Percentiles rank a stretch among this genome's conserved stretches.
These are phyloP conservation scores for Dynastes tityus DNA, from an alignment of 2,888 invertebrate genomes.

Conservation along the genomic window DNA sequence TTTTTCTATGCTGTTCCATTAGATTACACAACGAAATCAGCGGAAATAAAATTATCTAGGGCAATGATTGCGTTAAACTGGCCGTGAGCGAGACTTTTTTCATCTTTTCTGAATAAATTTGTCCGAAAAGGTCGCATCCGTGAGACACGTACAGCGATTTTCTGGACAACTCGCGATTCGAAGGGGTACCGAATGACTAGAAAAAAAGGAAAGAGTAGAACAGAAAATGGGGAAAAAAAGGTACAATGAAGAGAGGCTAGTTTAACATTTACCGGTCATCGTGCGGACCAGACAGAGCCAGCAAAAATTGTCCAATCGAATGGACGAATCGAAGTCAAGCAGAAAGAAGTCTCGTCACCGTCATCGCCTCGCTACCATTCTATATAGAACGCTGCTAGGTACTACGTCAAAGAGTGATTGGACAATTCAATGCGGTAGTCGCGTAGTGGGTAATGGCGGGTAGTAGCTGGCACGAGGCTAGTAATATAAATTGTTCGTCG, in stretches of 20 bases:
- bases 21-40: slow-evolving; percentile 29
- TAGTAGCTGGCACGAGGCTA: slow-evolving; percentile 44
- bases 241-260: not conserved
- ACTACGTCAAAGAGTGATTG: slow-evolving; percentile 51
- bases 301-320: slow-evolving; percentile 49
- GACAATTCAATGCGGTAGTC: slow-evolving; percentile 52
- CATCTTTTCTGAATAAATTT: slow-evolving; percentile 44
- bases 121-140: slow-evolving; percentile 2
- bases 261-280: slow-evolving; percentile 30
- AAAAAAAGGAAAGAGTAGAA: not conserved
- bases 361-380: not conserved
- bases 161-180: not conserved
- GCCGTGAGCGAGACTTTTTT: slow-evolving; percentile 21
- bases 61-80: slow-evolving; percentile 40
- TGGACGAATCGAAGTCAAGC: slow-evolving; percentile 6
- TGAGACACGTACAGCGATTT: slow-evolving; percentile 1
- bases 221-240: slow-evolving; percentile 1
- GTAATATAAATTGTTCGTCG: slow-evolving; percentile 59
- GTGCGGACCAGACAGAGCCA: slow-evolving; percentile 11
- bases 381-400: not conserved
- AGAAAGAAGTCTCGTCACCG: slow-evolving; percentile 20
- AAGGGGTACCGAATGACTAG: not conserved
- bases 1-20: not conserved
- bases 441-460: not conserved
- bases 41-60: slow-evolving; percentile 22